Percentiles rank a stretch among this genome's conserved stretches.
Evolutionary conservation across 2,797 vertebrate genomes (phyloP).

Genomic region (Rhincodon typus): DNA sequence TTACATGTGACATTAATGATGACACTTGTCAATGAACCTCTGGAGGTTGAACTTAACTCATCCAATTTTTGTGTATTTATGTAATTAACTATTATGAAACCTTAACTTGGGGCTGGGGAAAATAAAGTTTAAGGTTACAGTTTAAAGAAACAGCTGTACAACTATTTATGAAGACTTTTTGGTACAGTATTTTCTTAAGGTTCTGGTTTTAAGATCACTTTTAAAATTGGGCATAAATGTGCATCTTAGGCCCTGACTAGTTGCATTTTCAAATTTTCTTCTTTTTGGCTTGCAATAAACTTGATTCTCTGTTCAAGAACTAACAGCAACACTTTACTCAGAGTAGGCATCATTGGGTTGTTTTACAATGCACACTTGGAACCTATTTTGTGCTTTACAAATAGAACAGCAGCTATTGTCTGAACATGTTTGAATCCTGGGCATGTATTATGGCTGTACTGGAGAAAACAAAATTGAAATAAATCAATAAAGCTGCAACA

Average conservation of each 20-base stretch:
- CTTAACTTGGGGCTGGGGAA: not conserved
- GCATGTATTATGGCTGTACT: constrained; percentile 37
- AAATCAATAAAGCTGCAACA: constrained; percentile 34
- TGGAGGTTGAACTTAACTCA: constrained; percentile 27
- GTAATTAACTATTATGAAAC: constrained; percentile 20
- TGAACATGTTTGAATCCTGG: constrained; percentile 34
- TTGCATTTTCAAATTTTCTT: constrained; percentile 16
- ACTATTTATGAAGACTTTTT: constrained; percentile 29
- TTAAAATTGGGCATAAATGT: constrained; percentile 7
- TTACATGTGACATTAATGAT: not conserved
- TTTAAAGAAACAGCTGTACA: constrained; percentile 1
- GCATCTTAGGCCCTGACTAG: not conserved
- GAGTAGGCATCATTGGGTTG: constrained; percentile 8
- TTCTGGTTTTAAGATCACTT: constrained; percentile 10
- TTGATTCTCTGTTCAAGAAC: constrained; percentile 28
- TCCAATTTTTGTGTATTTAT: constrained; percentile 28
- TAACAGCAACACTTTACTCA: constrained; percentile 27
- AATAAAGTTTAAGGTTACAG: not conserved
- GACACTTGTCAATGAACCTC: constrained; percentile 2
- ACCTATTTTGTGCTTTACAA: constrained; percentile 32
- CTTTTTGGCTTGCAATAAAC: constrained; percentile 27
- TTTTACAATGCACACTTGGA: constrained; percentile 29
- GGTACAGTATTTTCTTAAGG: constrained; percentile 33
- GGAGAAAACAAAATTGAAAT: constrained; percentile 30
- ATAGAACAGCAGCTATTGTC: constrained; percentile 37